Base-by-base conservation (phyloP, 2,113 vertebrate species). In the Polyodon spathula region DNA sequence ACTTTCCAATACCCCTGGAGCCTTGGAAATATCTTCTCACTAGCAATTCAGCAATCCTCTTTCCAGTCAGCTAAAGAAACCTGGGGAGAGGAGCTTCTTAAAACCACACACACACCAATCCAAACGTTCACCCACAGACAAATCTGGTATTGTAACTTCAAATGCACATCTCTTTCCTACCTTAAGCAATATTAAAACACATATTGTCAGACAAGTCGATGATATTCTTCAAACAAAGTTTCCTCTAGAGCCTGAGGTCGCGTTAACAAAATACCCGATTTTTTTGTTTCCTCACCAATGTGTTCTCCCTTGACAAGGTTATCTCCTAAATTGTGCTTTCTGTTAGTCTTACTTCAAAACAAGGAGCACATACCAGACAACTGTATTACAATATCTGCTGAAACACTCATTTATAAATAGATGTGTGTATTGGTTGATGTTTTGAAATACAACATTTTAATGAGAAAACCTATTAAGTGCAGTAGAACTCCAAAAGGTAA, bases 331-430 rank as follows among this genome's bases (percentile, higher is more conserved):
- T 58, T 15, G 42, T 53, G 53, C 57, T 64, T 60, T 62, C 63
- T 67, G 64, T 67, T 67, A 64, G 63, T 67, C 68, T 70, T 67
- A 57, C 65, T 70, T 69, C 65, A 65, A 69, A 39, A 54, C 56
- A 56, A 56, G 60, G 62, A 60, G 16, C 58, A 59, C 59, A 62
- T 41, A 39, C 63, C 40, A 52, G 54, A 61, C 55, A 59, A 62
- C 57, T 65, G 50, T 59, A 40, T 40, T 14, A 58, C 58, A 61
- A 53, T 54, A 54, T 65, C 67, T 58, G 37, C 11, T 5, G 27
- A 38, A 39, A n/a, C n/a, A n/a, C n/a, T n/a, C n/a, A n/a, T n/a
- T n/a, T n/a, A n/a, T n/a, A n/a, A n/a, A n/a, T n/a, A n/a, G n/a
- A n/a, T n/a, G n/a, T n/a, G n/a, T n/a, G n/a, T n/a, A n/a, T n/a